Evolutionary conservation across 2,113 vertebrate genomes (phyloP), one percentile per base, ranked within the genome.

Genomic region (Proteles cristata): DNA sequence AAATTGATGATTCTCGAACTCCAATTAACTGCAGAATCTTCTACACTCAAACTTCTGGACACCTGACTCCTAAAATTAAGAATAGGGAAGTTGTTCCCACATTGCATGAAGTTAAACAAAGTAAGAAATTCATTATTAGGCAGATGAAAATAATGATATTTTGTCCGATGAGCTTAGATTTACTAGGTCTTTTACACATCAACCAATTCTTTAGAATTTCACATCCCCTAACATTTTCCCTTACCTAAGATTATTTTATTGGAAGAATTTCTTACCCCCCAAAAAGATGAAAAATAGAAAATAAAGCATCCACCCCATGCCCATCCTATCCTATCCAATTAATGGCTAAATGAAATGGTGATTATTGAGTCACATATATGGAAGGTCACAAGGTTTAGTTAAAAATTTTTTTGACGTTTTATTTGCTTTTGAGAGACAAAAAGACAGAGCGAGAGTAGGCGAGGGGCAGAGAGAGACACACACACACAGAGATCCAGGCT

Each of bases 51-150:
- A 33, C 5, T 0, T 93, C 61, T 94, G 21, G 58, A 43, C n/a
- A 80, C 28, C 21, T 94, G 68, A 50, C 77, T 94, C 61, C 11
- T 61, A 82, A 68, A 93, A 76, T 88, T 43, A 73, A 83, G 71
- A 65, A 58, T 1, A 53, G 8, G 10, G 6, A 55, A 80, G 5
- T 50, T 31, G 39, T 21, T 69, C 19, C 17, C 73, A 95, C 81
- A 33, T 15, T 74, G 8, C 1, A 80, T 1, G 1, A 35, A 55
- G n/a, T 16, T 88, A 50, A 84, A 53, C 31, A 84, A 91, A 93
- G 61, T 4, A 53, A 71, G 39, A 83, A 43, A 25, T 14, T 31
- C 3, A 35, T 28, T 9, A 21, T 33, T n/a, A 39, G 12, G 8
- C 2, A 71, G n/a, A 65, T 58, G 31, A 73, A 33, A 50, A 53